phyloP scores from a whole-genome alignment of 1,140 invertebrate species.

The Plutomurus gul region DNA sequence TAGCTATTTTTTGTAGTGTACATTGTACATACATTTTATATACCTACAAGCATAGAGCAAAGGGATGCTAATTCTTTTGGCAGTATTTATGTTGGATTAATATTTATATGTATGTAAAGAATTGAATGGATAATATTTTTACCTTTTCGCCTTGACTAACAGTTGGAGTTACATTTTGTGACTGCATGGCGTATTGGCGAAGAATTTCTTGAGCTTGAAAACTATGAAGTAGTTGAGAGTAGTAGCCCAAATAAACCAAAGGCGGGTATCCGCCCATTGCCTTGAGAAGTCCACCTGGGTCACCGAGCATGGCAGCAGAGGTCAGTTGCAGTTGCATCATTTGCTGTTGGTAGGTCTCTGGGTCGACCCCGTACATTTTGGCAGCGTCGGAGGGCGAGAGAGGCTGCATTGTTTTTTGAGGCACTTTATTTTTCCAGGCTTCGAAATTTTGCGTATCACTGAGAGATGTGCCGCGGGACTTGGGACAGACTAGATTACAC shows the following conservation, averaged over 20 bases:
- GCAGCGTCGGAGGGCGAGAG: constrained; percentile 46
- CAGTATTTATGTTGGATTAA: too few relatives aligned
- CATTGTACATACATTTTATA: too few relatives aligned
- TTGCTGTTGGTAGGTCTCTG: constrained; percentile 52
- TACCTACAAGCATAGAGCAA: too few relatives aligned
- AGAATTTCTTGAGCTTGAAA: constrained; percentile 56
- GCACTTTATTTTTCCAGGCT: constrained; percentile 9
- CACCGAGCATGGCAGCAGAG: constrained; percentile 47
- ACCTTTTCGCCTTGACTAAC: constrained; percentile 53
- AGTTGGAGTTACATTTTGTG: constrained; percentile 42
- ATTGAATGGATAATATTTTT: too few relatives aligned
- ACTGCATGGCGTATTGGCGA: constrained; percentile 54
- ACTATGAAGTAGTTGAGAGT: constrained; percentile 55
- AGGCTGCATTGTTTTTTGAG: constrained; percentile 23
- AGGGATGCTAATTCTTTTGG: too few relatives aligned
- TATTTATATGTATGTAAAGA: too few relatives aligned
- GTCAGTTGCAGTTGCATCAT: constrained; percentile 52
- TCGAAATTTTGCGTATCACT: constrained; percentile 1
- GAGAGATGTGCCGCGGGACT: neutral
- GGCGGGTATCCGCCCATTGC: constrained; percentile 51
- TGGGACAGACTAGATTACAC: constrained; percentile 46
- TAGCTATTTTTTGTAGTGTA: too few relatives aligned
- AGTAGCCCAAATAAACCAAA: constrained; percentile 55
- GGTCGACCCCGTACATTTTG: constrained; percentile 49
- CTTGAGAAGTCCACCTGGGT: constrained; percentile 49